phyloP scores from a whole-genome alignment of 1,140 invertebrate genomes.

The Drosophila tani region DNA sequence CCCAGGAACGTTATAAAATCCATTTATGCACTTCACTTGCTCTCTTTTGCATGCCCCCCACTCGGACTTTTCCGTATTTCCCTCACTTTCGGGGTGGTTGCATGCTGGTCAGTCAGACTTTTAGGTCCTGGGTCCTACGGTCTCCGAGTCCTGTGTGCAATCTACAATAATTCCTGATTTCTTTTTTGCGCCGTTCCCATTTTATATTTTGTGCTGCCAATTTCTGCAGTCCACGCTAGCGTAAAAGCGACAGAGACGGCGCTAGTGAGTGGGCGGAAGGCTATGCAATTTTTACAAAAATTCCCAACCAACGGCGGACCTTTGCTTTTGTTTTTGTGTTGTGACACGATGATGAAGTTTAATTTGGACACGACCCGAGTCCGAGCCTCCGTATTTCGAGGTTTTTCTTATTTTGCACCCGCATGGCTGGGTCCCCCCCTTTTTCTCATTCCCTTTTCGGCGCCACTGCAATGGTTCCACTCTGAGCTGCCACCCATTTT shows the following conservation, averaged over 20 bases:
- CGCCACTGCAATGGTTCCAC: constrained; percentile 22
- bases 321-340: constrained; percentile 58
- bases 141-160: constrained; percentile 53
- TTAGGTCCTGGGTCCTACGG: constrained; percentile 24
- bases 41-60: constrained; percentile 48
- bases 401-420: constrained; percentile 16
- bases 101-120: constrained; percentile 71
- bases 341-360: constrained; percentile 77
- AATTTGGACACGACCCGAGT: constrained; percentile 79
- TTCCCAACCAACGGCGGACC: constrained; percentile 41
- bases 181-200: constrained; percentile 63
- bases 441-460: background rate
- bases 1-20: constrained; percentile 77
- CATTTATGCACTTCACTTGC: constrained; percentile 84
- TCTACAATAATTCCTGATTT: constrained; percentile 84
- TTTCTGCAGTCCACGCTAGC: constrained; percentile 68
- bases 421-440: constrained; percentile 13
- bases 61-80: constrained; percentile 11
- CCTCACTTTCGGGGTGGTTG: constrained; percentile 57
- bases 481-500: constrained; percentile 9
- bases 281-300: constrained; percentile 78
- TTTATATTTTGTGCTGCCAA: constrained; percentile 70
- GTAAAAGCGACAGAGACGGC: constrained; percentile 28
- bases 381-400: constrained; percentile 29
- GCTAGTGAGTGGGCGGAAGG: constrained; percentile 5